These are phyloP conservation scores for Struthidea cinerea DNA, from an alignment of 2,113 vertebrate species.

Conservation along the genomic window DNA sequence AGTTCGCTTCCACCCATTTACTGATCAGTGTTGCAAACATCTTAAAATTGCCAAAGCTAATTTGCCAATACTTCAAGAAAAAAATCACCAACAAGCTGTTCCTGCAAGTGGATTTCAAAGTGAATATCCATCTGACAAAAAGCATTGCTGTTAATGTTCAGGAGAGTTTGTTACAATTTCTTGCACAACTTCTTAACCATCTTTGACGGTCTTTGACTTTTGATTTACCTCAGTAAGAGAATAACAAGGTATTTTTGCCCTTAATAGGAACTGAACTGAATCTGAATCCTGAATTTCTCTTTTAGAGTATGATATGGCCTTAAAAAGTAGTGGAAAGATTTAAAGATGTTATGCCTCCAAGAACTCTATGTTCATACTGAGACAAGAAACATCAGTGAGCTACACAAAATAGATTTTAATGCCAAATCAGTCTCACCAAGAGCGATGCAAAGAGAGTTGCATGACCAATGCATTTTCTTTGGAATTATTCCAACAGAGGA, in stretches of 20 bases:
- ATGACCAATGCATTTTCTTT: slow-evolving; percentile 51
- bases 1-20: neutral
- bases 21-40: neutral
- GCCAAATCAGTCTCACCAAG: slow-evolving; percentile 41
- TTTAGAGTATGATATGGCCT: neutral
- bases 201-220: slow-evolving; percentile 7
- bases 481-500: slow-evolving; percentile 37
- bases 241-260: neutral
- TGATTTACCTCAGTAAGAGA: neutral
- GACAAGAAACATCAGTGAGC: slow-evolving; percentile 31
- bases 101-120: neutral
- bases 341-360: slow-evolving; percentile 24
- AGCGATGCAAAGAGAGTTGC: slow-evolving; percentile 10
- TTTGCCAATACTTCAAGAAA: slow-evolving; percentile 3
- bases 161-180: neutral
- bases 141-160: neutral
- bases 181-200: neutral
- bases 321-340: slow-evolving; percentile 1
- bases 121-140: neutral
- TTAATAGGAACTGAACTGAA: slow-evolving; percentile 11
- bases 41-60: slow-evolving; percentile 15
- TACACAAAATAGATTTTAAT: slow-evolving; percentile 51
- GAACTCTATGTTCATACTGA: slow-evolving; percentile 1
- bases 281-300: slow-evolving; percentile 10
- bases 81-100: slow-evolving; percentile 6